Evolutionary conservation across 2,797 vertebrate species (phyloP).

Genomic region (Rhinoraja longicauda): DNA sequence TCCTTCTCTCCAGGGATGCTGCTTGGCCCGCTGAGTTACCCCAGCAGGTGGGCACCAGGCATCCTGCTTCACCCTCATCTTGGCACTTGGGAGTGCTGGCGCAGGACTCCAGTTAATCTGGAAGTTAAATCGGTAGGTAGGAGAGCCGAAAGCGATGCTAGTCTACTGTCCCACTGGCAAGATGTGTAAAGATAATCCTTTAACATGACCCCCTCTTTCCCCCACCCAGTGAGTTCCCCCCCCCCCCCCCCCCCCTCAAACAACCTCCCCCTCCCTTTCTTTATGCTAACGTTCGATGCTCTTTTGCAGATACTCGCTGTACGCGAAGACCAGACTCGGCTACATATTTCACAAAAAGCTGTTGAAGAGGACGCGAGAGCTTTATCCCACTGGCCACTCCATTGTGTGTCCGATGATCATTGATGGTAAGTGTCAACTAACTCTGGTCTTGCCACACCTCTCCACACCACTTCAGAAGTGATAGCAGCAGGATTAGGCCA

Average conservation of each 20-base stretch:
- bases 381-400: background rate
- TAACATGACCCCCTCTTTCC: background rate
- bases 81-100: too few relatives aligned
- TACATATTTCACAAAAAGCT: slow-evolving; percentile 90
- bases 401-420: background rate
- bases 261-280: background rate
- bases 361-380: slow-evolving; percentile 78
- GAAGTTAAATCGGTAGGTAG: background rate
- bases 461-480: background rate
- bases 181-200: background rate
- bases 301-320: slow-evolving; percentile 77
- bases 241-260: too few relatives aligned
- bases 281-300: background rate
- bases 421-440: background rate
- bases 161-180: background rate
- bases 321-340: slow-evolving; percentile 81
- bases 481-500: too few relatives aligned
- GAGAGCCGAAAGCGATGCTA: too few relatives aligned
- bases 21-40: too few relatives aligned
- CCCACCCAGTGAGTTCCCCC: too few relatives aligned
- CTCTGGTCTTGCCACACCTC: background rate
- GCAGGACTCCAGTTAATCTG: background rate
- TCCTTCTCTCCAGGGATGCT: too few relatives aligned
- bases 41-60: too few relatives aligned
- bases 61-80: too few relatives aligned